Base-by-base conservation (phyloP, 2,888 invertebrate genomes). In the Parasteatoda lunata region DNA sequence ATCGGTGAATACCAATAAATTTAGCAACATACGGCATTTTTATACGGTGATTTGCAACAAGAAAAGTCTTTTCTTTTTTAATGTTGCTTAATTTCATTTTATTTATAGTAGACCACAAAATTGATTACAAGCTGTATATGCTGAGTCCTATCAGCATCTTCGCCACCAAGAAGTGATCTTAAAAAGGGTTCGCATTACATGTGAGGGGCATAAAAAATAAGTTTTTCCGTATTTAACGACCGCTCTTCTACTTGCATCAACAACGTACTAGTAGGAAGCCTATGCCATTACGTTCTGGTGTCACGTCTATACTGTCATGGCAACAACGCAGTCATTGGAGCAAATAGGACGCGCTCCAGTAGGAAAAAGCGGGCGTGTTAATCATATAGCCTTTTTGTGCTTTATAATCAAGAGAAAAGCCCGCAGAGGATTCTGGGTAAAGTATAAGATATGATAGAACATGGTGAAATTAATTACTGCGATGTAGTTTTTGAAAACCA, bases 401-500 rank as follows among this genome's bases (percentile, higher is more conserved):
- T 54, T 65, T 84, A 78, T 84, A 84, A 84, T 84, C 84, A 84
- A 84, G 84, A 75, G 79, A 84, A 79, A 75, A 84, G 84, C 84
- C 84, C 78, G 68, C 65, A 64, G 83, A 83, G 82, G 64, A 64
- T 64, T 54, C 30, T 49, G 45, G 48, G 11, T 49, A 80, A 75
- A 69, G 79, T 79, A 84, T 79, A 79, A 84, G 78, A 79, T 78
- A 73, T 66, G 78, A 78, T 73, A 75, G 73, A 84, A 84, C 84
- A 84, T 64, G 79, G 70, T 59, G 78, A 73, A 84, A 84, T 84
- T 84, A 84, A 84, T 84, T 84, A 79, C 84, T 79, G 79, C 84
- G 66, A 84, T 84, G 84, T 84, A 84, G 84, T 84, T 84, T 84
- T 84, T 84, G 84, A 84, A 84, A 84, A 84, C 79, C 84, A 84